phyloP scores from a whole-genome alignment of 2,888 invertebrate species.

The Drosophila kuntzei region DNA sequence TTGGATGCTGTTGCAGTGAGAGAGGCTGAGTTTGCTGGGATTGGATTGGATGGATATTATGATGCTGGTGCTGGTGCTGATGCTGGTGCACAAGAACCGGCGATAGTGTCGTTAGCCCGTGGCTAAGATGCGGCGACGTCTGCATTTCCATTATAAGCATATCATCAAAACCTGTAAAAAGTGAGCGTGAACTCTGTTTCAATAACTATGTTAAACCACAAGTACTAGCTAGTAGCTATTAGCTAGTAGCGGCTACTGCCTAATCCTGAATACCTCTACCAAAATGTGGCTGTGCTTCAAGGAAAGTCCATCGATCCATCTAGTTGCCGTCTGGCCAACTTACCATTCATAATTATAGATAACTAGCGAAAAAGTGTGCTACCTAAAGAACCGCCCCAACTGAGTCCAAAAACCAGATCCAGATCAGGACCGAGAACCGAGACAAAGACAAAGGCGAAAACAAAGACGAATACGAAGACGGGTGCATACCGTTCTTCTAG shows the following conservation, averaged over 20 bases:
- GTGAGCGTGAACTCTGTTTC: constrained; percentile 2
- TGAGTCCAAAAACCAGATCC: background rate
- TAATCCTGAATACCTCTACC: background rate
- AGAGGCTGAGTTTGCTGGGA: constrained; percentile 30
- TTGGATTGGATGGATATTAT: constrained; percentile 48
- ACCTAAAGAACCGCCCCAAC: constrained; percentile 10
- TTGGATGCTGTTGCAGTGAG: constrained; percentile 41
- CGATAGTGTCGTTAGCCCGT: constrained; percentile 77
- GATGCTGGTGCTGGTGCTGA: constrained; percentile 35
- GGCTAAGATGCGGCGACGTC: constrained; percentile 82
- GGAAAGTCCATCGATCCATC: constrained; percentile 1
- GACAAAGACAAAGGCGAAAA: background rate
- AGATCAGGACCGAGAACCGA: background rate
- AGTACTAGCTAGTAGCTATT: background rate
- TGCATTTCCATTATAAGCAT: constrained; percentile 85
- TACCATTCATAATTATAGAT: constrained; percentile 53
- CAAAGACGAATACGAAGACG: background rate
- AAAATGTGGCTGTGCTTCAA: constrained; percentile 1
- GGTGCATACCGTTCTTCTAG: constrained; percentile 2
- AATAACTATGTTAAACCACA: constrained; percentile 12
- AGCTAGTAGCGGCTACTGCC: background rate
- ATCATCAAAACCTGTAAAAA: constrained; percentile 65
- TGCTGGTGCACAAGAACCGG: constrained; percentile 57
- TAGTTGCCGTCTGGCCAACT: constrained; percentile 1
- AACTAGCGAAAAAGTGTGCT: constrained; percentile 25